phyloP scores from a whole-genome alignment of 1,140 invertebrate genomes.

The Mamestra configurata region DNA sequence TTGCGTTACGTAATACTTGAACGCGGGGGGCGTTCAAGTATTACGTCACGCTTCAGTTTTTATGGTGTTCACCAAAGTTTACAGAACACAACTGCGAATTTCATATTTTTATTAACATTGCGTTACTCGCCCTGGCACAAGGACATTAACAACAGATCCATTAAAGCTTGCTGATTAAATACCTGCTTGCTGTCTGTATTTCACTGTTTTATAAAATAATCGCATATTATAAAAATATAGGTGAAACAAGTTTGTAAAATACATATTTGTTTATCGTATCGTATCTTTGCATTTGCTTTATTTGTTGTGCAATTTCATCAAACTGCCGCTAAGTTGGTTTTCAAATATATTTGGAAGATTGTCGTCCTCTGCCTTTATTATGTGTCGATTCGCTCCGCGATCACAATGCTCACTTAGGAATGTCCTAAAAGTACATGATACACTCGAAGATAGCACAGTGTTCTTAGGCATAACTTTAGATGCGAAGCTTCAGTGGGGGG shows the following conservation, averaged over 20 bases:
- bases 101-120: neutral
- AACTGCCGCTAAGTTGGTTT: neutral
- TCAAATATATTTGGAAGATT: neutral
- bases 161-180: neutral
- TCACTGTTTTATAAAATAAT: neutral
- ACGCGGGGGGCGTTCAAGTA: too few species aligned
- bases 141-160: neutral
- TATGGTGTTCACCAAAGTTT: neutral
- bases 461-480: too few species aligned
- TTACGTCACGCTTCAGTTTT: too few species aligned
- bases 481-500: too few species aligned
- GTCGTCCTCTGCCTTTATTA: neutral
- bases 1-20: too few species aligned
- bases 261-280: neutral
- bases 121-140: neutral
- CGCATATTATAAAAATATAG: neutral
- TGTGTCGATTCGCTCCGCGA: too few species aligned
- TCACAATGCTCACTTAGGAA: too few species aligned
- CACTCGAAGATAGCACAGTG: too few species aligned
- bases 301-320: neutral
- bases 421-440: too few species aligned
- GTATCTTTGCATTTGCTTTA: neutral
- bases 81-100: constrained; percentile 18
- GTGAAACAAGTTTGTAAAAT: neutral
- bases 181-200: neutral